phyloP scores from a whole-genome alignment of 35 echinoderm and acorn worm species.

The Hemicentrotus pulcherrimus region DNA sequence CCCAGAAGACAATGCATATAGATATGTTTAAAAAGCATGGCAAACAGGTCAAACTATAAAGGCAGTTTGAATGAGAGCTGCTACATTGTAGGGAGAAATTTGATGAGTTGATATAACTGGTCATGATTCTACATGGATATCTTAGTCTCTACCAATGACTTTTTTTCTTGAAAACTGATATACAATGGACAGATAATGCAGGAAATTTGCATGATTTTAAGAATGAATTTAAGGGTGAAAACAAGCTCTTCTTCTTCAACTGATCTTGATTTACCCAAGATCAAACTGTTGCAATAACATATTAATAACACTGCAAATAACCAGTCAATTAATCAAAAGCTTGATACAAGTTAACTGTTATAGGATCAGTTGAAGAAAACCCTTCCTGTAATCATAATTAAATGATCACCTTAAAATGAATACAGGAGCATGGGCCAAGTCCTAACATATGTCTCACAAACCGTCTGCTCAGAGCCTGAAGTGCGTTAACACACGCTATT shows the following conservation, averaged over 20 bases:
- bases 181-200: background rate
- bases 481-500: no score
- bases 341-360: no score
- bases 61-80: background rate
- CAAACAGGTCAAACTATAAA: background rate
- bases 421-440: no score
- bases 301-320: no score
- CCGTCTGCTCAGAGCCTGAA: no score
- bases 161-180: background rate
- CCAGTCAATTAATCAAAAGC: no score
- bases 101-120: background rate
- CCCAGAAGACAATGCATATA: background rate
- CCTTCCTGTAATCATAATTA: no score
- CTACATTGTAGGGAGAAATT: background rate
- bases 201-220: background rate
- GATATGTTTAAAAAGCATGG: background rate
- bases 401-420: no score
- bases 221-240: background rate
- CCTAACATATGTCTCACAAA: no score
- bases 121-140: background rate
- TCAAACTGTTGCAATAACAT: no score
- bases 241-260: background rate
- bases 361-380: no score
- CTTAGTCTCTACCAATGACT: background rate
- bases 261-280: background rate